phyloP scores from a whole-genome alignment of 1,140 invertebrate species.

The Anastatus disparis region DNA sequence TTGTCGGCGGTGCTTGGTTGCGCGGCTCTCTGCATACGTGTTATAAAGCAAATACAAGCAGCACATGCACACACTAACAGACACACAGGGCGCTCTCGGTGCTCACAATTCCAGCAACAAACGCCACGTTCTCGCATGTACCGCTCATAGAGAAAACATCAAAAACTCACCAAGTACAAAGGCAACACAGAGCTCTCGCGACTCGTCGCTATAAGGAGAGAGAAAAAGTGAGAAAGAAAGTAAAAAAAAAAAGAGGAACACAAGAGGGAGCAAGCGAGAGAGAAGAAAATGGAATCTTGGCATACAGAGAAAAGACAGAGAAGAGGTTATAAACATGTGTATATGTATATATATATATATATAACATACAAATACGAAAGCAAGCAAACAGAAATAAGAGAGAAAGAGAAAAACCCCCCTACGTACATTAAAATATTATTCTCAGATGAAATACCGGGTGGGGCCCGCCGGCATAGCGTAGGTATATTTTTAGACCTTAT shows the following conservation, averaged over 20 bases:
- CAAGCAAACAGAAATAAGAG: no score
- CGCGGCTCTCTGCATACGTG: constrained; percentile 5
- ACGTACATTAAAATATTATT: constrained; percentile 68
- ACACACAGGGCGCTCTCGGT: not conserved
- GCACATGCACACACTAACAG: no score
- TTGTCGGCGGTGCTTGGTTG: no score
- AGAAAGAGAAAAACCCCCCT: constrained; percentile 41
- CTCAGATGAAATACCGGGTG: constrained; percentile 68
- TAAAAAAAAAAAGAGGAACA: not conserved
- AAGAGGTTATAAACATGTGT: not conserved
- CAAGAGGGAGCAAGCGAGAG: constrained; percentile 14
- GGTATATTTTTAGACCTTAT: constrained; percentile 68
- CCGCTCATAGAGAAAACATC: constrained; percentile 54
- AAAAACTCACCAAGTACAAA: constrained; percentile 57
- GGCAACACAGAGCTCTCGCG: no score
- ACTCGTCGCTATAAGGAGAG: constrained; percentile 29
- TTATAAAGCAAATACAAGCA: constrained; percentile 37
- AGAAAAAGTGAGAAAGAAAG: constrained; percentile 27
- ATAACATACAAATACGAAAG: no score
- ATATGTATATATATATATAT: no score
- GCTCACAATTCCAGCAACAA: constrained; percentile 42
- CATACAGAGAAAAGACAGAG: constrained; percentile 16
- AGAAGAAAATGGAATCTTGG: constrained; percentile 29
- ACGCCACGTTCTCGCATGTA: no score
- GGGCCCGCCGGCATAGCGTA: constrained; percentile 62